phyloP scores from a whole-genome alignment of 2,113 vertebrate genomes.

The Sylvilagus bachmani region DNA sequence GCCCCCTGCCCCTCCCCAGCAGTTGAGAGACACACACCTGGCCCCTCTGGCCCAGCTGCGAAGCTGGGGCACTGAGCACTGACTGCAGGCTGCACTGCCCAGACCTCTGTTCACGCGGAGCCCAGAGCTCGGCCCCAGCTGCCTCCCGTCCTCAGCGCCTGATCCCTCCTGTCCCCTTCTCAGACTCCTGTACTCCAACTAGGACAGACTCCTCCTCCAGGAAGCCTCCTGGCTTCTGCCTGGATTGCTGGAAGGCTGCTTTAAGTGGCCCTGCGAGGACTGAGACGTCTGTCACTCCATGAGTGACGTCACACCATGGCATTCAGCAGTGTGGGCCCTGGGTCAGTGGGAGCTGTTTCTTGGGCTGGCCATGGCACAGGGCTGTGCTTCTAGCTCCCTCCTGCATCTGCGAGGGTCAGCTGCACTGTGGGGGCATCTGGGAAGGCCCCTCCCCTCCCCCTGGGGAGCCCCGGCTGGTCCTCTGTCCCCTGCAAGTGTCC shows the following conservation, averaged over 20 bases:
- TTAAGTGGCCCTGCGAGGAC: not conserved
- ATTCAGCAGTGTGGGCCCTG: no score
- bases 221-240: not conserved
- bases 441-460: not conserved
- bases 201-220: not conserved
- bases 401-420: not conserved
- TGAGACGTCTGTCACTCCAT: not conserved
- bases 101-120: no score
- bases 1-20: not conserved
- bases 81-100: not conserved
- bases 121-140: not conserved
- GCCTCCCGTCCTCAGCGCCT: not conserved
- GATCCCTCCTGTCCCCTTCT: not conserved
- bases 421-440: not conserved
- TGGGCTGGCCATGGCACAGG: no score
- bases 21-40: not conserved
- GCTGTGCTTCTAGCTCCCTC: not conserved
- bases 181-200: not conserved
- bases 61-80: no score
- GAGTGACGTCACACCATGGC: not conserved
- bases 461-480: not conserved
- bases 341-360: not conserved
- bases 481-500: not conserved
- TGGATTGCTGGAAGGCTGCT: not conserved
- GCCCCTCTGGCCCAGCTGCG: not conserved